Evolutionary conservation across 2,888 invertebrate species (phyloP).

Genomic region (Tortricodes alternella): DNA sequence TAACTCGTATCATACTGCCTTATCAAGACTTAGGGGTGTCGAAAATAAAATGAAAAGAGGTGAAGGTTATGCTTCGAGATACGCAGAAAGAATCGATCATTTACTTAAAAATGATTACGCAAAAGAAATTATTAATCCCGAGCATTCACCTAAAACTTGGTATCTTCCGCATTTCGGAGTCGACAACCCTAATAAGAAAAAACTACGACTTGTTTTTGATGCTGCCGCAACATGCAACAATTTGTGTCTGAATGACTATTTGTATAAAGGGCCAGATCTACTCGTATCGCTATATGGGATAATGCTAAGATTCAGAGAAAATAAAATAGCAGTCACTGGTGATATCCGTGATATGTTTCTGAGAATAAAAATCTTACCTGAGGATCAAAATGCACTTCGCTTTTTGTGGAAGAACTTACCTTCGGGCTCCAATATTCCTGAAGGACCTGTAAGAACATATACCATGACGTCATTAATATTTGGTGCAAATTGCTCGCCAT

Average conservation of each 20-base stretch:
- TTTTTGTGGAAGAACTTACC: not conserved
- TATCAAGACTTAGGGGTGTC: not conserved
- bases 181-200: slow-evolving; percentile 12
- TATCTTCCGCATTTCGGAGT: not conserved
- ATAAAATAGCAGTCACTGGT: slow-evolving; percentile 22
- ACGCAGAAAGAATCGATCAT: not conserved
- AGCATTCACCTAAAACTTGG: not conserved
- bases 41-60: not conserved
- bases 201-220: slow-evolving; percentile 36
- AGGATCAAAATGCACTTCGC: slow-evolving; percentile 30
- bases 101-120: not conserved
- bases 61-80: not conserved
- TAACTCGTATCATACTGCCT: slow-evolving; percentile 22
- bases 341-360: slow-evolving; percentile 36
- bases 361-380: slow-evolving; percentile 25
- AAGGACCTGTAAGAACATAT: slow-evolving; percentile 1
- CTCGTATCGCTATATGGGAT: slow-evolving; percentile 33
- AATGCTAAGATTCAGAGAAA: slow-evolving; percentile 17
- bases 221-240: slow-evolving; percentile 33
- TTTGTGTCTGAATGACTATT: slow-evolving; percentile 33
- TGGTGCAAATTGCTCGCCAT: slow-evolving; percentile 31
- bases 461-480: slow-evolving; percentile 28
- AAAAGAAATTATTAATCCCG: not conserved
- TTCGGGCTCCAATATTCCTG: slow-evolving; percentile 1
- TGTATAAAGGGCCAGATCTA: slow-evolving; percentile 35